Evolutionary conservation across 2,113 vertebrate species (phyloP).

Genomic region (Gnathonemus echidnorhynchus): DNA sequence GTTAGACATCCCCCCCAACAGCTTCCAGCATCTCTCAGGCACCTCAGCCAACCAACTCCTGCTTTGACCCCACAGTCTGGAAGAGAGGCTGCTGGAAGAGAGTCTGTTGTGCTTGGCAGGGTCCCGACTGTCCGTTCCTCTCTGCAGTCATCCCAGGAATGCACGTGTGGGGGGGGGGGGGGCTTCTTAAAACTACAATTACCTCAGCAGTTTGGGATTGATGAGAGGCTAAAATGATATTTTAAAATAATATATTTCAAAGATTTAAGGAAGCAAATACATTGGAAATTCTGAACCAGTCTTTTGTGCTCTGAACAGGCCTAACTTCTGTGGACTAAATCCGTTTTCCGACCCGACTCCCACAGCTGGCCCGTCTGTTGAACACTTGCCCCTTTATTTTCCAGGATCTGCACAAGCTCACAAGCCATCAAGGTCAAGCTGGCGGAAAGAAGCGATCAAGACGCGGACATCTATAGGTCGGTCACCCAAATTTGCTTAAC

Average conservation of each 20-base stretch:
- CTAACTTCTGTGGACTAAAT: not conserved
- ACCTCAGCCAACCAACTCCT: not conserved
- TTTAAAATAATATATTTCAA: conserved; percentile 45
- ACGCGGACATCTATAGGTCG: not conserved
- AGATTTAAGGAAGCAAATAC: conserved; percentile 31
- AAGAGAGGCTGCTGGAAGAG: not conserved
- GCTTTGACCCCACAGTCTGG: not conserved
- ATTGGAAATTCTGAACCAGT: conserved; percentile 32
- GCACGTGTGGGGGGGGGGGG: not conserved
- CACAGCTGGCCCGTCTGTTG: not conserved
- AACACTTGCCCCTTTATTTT: not conserved
- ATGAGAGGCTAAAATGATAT: conserved; percentile 23
- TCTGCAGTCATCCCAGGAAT: conserved; percentile 22
- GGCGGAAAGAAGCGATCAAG: not conserved
- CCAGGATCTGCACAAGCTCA: not conserved
- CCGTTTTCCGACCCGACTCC: not conserved
- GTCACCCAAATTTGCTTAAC: not conserved
- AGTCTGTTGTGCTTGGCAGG: not conserved
- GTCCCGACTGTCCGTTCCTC: conserved; percentile 12
- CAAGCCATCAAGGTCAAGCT: not conserved
- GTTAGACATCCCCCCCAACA: not conserved
- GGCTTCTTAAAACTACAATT: conserved; percentile 42
- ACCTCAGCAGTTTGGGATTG: conserved; percentile 45
- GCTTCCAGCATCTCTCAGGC: not conserved
- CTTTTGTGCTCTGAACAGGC: not conserved